phyloP scores from a whole-genome alignment of 2,113 vertebrate species.

The Cebus imitator region DNA sequence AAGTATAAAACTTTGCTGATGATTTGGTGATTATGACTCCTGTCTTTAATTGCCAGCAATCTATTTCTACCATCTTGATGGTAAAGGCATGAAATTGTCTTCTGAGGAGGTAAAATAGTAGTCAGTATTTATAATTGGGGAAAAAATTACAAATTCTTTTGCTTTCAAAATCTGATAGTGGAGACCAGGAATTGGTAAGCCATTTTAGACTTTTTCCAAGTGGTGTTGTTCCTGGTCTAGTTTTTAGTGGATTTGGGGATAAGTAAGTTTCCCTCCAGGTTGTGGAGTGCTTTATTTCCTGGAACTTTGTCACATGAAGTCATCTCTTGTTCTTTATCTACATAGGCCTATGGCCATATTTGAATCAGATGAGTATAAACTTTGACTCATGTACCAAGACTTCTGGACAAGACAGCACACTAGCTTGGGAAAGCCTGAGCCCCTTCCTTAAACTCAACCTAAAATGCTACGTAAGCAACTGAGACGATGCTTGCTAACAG shows the following conservation, averaged over 20 bases:
- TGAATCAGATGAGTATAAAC: background rate
- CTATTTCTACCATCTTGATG: background rate
- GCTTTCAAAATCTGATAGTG: background rate
- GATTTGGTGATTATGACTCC: background rate
- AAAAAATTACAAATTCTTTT: background rate
- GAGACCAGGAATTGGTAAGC: background rate
- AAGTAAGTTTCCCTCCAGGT: background rate
- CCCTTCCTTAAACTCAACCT: background rate
- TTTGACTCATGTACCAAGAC: background rate
- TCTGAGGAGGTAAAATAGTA: background rate
- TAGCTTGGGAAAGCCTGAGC: background rate
- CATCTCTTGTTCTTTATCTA: background rate
- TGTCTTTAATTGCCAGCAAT: background rate
- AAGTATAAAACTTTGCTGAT: background rate
- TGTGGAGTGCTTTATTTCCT: background rate
- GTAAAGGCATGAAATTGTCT: background rate
- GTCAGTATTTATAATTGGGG: background rate
- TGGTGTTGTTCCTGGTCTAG: background rate
- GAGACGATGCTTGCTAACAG: background rate
- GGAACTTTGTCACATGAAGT: background rate
- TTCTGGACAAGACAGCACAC: background rate
- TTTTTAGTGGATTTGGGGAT: background rate
- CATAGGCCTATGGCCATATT: background rate
- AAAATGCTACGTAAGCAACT: background rate
- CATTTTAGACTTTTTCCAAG: background rate